Evolutionary conservation across 2,797 vertebrate genomes (phyloP).

Genomic region (Choloepus didactylus): DNA sequence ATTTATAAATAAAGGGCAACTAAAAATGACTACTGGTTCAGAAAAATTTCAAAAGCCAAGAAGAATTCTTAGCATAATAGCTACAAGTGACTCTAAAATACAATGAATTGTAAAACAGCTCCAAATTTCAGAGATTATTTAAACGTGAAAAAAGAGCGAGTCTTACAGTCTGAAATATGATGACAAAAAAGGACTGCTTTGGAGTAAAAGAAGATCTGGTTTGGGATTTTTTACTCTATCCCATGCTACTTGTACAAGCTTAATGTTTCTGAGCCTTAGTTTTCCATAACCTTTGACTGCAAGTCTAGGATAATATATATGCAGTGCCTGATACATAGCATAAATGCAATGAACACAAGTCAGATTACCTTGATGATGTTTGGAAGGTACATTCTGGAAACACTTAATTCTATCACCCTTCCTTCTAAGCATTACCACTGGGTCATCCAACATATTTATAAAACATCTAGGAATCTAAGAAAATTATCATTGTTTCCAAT

Average conservation of each 20-base stretch:
- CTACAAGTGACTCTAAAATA: not conserved
- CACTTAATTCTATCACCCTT: not conserved
- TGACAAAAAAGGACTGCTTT: not conserved
- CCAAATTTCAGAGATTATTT: not conserved
- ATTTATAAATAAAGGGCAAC: slow-evolving; percentile 32
- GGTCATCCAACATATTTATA: not conserved
- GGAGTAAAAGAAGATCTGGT: not conserved
- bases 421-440: not conserved
- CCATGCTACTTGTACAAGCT: not conserved
- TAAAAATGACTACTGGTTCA: slow-evolving; percentile 14
- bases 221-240: not conserved
- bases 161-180: not conserved
- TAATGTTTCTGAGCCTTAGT: not conserved
- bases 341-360: not conserved
- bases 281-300: not conserved
- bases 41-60: slow-evolving; percentile 34
- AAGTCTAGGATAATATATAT: not conserved
- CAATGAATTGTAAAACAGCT: slow-evolving; percentile 13
- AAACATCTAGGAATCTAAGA: not conserved
- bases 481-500: not conserved
- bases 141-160: not conserved
- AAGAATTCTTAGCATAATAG: slow-evolving; percentile 11
- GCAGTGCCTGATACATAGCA: not conserved
- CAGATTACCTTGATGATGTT: not conserved
- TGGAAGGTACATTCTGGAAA: not conserved